Conservation (phyloP, 2,797 vertebrate genomes). For the Acropternis orthonyx region DNA sequence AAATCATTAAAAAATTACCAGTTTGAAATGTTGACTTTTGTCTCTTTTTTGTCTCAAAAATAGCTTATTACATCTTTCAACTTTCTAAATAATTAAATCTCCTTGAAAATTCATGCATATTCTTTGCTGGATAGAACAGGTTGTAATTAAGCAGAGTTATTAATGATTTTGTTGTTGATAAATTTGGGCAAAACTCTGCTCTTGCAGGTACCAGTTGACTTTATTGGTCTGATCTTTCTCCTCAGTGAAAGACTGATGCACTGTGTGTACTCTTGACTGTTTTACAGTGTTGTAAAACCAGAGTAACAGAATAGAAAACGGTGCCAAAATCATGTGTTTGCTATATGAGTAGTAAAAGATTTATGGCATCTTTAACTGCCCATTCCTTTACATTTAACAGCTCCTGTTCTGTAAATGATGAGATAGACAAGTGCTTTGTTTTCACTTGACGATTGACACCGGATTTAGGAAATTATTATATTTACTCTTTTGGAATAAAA, state of each 20-base stretch:
- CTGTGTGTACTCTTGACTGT: not conserved
- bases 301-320: not conserved
- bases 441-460: not conserved
- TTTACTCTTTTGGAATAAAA: not conserved
- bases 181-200: conserved; percentile 18
- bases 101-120: conserved; percentile 36
- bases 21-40: conserved; percentile 65
- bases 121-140: conserved; percentile 20
- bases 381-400: not conserved
- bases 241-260: not conserved
- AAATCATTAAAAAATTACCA: conserved; percentile 58
- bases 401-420: not conserved
- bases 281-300: not conserved
- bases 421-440: not conserved
- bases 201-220: not conserved
- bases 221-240: conserved; percentile 10
- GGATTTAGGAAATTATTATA: not conserved
- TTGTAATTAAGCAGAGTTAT: conserved; percentile 57
- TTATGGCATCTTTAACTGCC: not conserved
- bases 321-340: not conserved
- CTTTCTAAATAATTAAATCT: conserved; percentile 62
- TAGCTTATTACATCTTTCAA: conserved; percentile 58
- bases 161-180: conserved; percentile 48
- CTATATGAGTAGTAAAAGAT: not conserved
- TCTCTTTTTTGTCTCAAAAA: conserved; percentile 37